Evolutionary conservation across 2,113 vertebrate species (phyloP).

Genomic region (Eclectus roratus): DNA sequence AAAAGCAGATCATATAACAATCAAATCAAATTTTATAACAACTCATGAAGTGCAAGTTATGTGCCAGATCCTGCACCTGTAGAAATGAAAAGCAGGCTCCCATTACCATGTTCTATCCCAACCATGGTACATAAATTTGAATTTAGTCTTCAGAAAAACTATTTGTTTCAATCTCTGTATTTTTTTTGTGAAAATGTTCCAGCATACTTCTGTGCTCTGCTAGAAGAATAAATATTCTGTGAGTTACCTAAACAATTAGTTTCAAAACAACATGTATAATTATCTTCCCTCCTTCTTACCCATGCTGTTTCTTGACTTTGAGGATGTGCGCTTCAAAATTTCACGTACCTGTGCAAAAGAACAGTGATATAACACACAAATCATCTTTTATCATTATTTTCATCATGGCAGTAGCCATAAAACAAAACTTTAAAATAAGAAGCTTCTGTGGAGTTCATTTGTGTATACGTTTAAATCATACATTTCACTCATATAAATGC

Average conservation of each 20-base stretch:
- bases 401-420: not conserved
- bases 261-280: not conserved
- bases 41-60: not conserved
- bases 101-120: not conserved
- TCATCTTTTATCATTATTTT: not conserved
- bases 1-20: not conserved
- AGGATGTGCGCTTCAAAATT: constrained; percentile 89
- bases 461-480: not conserved
- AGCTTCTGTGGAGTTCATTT: not conserved
- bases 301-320: constrained; percentile 87
- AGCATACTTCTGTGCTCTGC: not conserved
- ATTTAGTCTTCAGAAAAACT: not conserved
- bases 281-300: constrained; percentile 76
- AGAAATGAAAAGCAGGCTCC: not conserved
- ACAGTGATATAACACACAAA: not conserved
- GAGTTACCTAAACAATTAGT: not conserved
- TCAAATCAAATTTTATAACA: not conserved
- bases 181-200: not conserved
- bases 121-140: not conserved
- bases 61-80: not conserved
- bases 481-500: not conserved
- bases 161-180: not conserved
- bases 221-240: not conserved
- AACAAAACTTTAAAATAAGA: not conserved
- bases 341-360: constrained; percentile 85